Evolutionary conservation across 2,113 vertebrate species (phyloP).

Genomic region (Hippocampus guttulatus): DNA sequence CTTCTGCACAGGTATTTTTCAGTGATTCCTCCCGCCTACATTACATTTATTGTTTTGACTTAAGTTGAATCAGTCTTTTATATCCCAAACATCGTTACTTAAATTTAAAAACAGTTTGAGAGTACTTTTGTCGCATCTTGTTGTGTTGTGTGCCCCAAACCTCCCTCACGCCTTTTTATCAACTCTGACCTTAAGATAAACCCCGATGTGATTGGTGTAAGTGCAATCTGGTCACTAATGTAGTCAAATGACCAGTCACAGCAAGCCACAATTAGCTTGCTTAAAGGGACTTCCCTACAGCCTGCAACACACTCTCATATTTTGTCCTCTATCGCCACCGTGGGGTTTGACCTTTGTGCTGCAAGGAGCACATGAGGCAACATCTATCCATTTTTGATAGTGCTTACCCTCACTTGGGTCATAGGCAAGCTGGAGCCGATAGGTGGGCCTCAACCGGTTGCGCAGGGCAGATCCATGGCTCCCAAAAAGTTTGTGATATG

Average conservation of each 20-base stretch:
- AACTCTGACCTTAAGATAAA: not conserved
- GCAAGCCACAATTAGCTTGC: not conserved
- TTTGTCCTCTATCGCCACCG: not conserved
- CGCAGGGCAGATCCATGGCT: not conserved
- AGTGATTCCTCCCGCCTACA: no score
- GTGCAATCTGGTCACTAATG: not conserved
- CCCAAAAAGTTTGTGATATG: not conserved
- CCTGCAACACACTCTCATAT: slow-evolving; percentile 7
- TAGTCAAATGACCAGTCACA: not conserved
- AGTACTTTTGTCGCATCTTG: no score
- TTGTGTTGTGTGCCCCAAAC: no score
- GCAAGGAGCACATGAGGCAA: not conserved
- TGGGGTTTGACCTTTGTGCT: not conserved
- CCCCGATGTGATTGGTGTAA: not conserved
- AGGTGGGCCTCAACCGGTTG: not conserved
- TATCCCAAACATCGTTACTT: no score
- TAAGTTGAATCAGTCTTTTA: no score
- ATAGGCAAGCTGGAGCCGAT: not conserved
- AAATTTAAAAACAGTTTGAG: no score
- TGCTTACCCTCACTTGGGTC: not conserved
- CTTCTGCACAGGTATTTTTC: no score
- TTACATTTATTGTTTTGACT: no score
- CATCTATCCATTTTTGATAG: not conserved
- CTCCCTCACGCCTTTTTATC: no score
- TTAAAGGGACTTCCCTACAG: slow-evolving; percentile 51